Percentiles rank a stretch among this genome's conserved stretches.
phyloP scores from a whole-genome alignment of 2,113 vertebrate genomes.

The Vidua chalybeata region DNA sequence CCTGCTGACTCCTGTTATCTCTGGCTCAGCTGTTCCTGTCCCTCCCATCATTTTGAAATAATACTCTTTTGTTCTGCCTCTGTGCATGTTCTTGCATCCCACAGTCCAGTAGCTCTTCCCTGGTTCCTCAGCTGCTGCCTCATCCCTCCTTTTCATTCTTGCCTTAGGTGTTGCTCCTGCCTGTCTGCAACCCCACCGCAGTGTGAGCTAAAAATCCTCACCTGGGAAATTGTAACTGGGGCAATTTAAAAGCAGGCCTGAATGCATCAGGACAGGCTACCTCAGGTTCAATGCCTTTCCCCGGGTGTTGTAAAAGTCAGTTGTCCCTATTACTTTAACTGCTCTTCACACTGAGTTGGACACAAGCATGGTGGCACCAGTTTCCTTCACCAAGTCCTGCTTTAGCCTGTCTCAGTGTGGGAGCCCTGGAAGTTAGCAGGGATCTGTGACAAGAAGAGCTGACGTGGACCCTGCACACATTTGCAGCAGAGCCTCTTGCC shows the following conservation, averaged over 20 bases:
- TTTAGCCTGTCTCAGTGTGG: neutral
- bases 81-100: neutral
- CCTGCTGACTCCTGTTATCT: neutral
- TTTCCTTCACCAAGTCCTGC: neutral
- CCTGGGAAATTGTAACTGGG: neutral
- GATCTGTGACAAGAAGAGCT: neutral
- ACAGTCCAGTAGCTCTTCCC: neutral
- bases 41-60: neutral
- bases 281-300: neutral
- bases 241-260: neutral
- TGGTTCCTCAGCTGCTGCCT: neutral
- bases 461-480: neutral
- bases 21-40: neutral
- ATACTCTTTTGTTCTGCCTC: neutral
- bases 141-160: slow-evolving; percentile 12
- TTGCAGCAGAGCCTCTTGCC: neutral
- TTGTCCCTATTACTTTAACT: neutral
- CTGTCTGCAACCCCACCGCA: neutral
- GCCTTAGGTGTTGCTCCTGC: neutral
- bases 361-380: neutral
- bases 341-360: neutral
- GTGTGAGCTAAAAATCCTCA: neutral
- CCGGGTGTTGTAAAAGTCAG: neutral
- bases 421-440: neutral
- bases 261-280: neutral